Evolutionary conservation across 2,113 vertebrate genomes (phyloP), one percentile per base, ranked within the genome.

Genomic region (Syrmaticus mikado): DNA sequence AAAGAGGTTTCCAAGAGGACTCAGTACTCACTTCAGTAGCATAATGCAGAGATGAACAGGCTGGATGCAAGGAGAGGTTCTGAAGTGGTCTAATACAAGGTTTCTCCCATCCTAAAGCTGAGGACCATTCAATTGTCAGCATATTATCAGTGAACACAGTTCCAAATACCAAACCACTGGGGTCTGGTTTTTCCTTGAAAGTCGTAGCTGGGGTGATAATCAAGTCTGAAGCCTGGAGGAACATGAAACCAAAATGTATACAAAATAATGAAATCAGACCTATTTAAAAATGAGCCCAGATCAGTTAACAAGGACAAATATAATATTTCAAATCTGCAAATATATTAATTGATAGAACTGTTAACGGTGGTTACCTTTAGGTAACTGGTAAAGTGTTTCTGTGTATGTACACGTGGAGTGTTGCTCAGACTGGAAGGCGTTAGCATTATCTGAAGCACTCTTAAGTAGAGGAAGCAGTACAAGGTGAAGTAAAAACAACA

Each of bases 121-220:
- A 79, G 32, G 97, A 98, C 99, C 99, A 99, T 87, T 99, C 98
- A 30, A 99, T 96, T 17, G 86, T 98, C 93, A 99, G 88, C 99
- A 99, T 99, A 96, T 99, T 99, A 95, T 99, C 99, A 3, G 98
- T 99, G 97, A 99, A 99, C 58, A 98, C 97, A 1, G 97, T 94
- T 77, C 99, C 99, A 36, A 99, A 99, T 11, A 97, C 96, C 40
- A 98, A 90, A 38, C 90, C 95, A 16, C 30, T 87, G 6, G 97
- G 92, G 38, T 98, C 98, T 8, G 98, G 98, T n/a, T 98, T 99
- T 50, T 97, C 95, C 75, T 98, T 98, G 24, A 96, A 97, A 3
- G 79, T 83, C 0, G 96, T 93, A 46, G 97, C 95, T 65, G 96
- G 97, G 24, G 97, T 97, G 82, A 99, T 97, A 55, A 98, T 94